Percentiles rank a stretch among this genome's conserved stretches.
phyloP scores from a whole-genome alignment of 2,888 invertebrate genomes.

The Sepiola atlantica region DNA sequence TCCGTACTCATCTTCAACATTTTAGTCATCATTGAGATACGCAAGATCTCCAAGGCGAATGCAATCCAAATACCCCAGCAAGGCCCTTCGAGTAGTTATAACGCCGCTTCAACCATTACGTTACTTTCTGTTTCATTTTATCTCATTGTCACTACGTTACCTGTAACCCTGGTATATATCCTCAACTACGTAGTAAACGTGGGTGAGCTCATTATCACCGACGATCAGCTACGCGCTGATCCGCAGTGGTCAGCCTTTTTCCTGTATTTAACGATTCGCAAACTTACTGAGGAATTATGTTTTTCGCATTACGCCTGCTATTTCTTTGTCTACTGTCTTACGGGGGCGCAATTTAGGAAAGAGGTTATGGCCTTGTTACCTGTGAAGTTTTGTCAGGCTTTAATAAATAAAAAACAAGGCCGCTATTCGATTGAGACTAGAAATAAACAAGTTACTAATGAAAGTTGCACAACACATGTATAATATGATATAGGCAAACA shows the following conservation, averaged over 20 bases:
- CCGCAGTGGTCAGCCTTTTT: conserved; percentile 62
- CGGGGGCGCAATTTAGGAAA: conserved; percentile 66
- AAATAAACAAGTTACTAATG: neutral
- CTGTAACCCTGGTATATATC: conserved; percentile 71
- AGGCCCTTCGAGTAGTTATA: conserved; percentile 54
- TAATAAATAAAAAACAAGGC: neutral
- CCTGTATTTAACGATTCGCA: conserved; percentile 58
- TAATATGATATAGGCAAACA: neutral
- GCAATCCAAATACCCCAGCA: conserved; percentile 56
- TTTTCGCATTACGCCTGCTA: conserved; percentile 71
- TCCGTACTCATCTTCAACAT: conserved; percentile 71
- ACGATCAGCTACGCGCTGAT: conserved; percentile 59
- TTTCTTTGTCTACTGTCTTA: conserved; percentile 66
- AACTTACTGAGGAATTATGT: conserved; percentile 66
- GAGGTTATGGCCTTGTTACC: neutral
- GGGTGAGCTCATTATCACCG: conserved; percentile 60
- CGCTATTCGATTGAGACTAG: conserved; percentile 35
- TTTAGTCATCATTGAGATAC: conserved; percentile 72
- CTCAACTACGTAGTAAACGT: conserved; percentile 60
- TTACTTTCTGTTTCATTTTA: conserved; percentile 74
- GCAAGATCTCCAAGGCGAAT: conserved; percentile 62
- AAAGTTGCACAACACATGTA: conserved; percentile 42
- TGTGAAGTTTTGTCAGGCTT: neutral
- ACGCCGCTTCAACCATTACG: conserved; percentile 72
- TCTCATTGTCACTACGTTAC: conserved; percentile 72